Evolutionary conservation across 1,140 invertebrate genomes (phyloP), one percentile per base, ranked within the genome.

Genomic region (Cotesia vestalis): DNA sequence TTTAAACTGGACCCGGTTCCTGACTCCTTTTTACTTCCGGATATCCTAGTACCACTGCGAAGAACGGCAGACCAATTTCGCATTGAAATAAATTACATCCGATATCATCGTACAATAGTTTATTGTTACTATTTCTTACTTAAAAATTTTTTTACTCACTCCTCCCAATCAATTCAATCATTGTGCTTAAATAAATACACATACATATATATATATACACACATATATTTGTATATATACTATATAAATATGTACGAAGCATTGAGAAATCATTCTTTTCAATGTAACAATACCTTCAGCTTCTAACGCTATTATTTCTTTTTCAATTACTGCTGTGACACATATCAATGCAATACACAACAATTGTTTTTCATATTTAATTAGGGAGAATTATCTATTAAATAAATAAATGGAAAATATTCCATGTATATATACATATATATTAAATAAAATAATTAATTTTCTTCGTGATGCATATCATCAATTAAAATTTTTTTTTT

Each of bases 21-120:
- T 63, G 83, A 77, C 71, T 86, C 85, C 84, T 86, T 86, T 85
- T 86, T 86, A 85, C 84, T 85, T 82, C 84, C 83, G 79, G 84
- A 80, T 78, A 84, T 81, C 81, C 84, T 85, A 85, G 79, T 82
- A 83, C 82, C 84, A 79, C 83, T 84, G 82, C 83, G 85, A 11
- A 46, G 63, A 85, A 83, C 80, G 81, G 82, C 81, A 85, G 81
- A 83, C 81, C 84, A 85, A 84, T 85, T 81, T 78, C 80, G 77
- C 78, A 80, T 82, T 80, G 78, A 83, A 75, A 81, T 83, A 79
- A 80, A 80, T 84, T 83, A 84, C 79, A 79, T 82, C 75, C 74
- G 78, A 77, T 46, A 11, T 78, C 78, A 75, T 59, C 66, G 27
- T 71, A 14, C 17, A 17, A 17, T 64, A 79, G 79, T 66, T 70